Evolutionary conservation across 1,140 invertebrate species (phyloP), one percentile per base, ranked within the genome.

Genomic region (Stratiolaelaps scimitus): DNA sequence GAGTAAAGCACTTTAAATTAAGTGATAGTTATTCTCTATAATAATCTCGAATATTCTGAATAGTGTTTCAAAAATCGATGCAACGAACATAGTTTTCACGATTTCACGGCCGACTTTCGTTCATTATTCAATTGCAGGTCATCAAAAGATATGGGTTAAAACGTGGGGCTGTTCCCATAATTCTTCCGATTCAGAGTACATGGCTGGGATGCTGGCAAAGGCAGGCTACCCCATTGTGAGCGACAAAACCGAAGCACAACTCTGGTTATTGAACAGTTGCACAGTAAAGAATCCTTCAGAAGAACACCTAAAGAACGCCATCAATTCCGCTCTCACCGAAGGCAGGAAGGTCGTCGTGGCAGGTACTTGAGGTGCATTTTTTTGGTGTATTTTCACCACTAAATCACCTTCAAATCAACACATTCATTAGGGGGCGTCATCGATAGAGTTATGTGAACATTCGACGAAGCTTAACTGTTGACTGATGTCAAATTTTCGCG

Each of bases 101-200:
- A n/a, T n/a, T n/a, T n/a, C n/a, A n/a, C n/a, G n/a, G n/a, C n/a
- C n/a, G n/a, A n/a, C n/a, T n/a, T n/a, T n/a, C n/a, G n/a, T n/a
- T n/a, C n/a, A n/a, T n/a, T n/a, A n/a, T n/a, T n/a, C n/a, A 64
- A 43, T 70, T 71, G 10, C 67, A 75, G 91, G 90, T n/a, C 89
- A 86, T 0, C 89, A 94, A 74, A 88, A 81, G 68, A 83, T 98
- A 56, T 96, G 86, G 75, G 80, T 97, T 0, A 93, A 93, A 77
- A 97, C 94, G 60, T 98, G 94, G 94, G 94, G 93, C 15, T 97
- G 93, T 76, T 86, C 91, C 4, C 93, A 97, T 75, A 98, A 97
- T 74, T 93, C 83, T 73, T 93, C 89, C 0, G 93, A 97, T 73
- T 87, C 88, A 64, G 82, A 83, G 73, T 98, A 98, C 72, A 98